Conservation (phyloP, 2,113 vertebrate species). For the Calyptomena viridis region DNA sequence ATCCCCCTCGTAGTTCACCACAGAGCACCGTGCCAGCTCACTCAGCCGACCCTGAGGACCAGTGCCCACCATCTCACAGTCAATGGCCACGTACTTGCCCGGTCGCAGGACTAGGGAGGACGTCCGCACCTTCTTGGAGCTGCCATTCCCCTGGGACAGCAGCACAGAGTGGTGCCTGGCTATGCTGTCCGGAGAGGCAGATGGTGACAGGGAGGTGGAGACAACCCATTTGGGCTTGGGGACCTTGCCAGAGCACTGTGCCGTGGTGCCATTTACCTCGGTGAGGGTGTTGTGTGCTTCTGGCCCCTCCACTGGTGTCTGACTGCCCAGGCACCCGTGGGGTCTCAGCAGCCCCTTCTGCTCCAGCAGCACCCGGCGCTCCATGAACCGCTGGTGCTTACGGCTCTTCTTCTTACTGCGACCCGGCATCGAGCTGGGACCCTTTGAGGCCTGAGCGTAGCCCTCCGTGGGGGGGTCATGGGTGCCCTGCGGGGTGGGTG, state of each 20-base stretch:
- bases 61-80: conserved; percentile 98
- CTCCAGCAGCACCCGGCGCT: conserved; percentile 61
- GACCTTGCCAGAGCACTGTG: fast-evolving
- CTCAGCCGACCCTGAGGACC: conserved; percentile 82
- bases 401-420: conserved; percentile 70
- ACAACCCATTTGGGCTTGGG: not conserved
- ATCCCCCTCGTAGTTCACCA: conserved; percentile 85
- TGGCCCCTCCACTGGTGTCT: fast-evolving
- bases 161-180: not conserved
- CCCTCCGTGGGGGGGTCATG: not conserved
- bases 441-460: not conserved
- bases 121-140: conserved; percentile 10
- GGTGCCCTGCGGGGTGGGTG: not conserved
- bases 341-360: conserved; percentile 45
- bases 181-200: not conserved
- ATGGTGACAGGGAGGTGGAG: not conserved
- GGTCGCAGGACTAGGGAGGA: conserved; percentile 26
- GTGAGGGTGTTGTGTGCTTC: fast-evolving
- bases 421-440: not conserved
- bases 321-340: fast-evolving
- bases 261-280: fast-evolving
- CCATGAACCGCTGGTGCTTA: conserved; percentile 73
- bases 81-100: conserved; percentile 81
- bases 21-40: conserved; percentile 89
- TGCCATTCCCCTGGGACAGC: conserved; percentile 38